Conservation (phyloP, 2,797 vertebrate species). For the Gallirallus australis region DNA sequence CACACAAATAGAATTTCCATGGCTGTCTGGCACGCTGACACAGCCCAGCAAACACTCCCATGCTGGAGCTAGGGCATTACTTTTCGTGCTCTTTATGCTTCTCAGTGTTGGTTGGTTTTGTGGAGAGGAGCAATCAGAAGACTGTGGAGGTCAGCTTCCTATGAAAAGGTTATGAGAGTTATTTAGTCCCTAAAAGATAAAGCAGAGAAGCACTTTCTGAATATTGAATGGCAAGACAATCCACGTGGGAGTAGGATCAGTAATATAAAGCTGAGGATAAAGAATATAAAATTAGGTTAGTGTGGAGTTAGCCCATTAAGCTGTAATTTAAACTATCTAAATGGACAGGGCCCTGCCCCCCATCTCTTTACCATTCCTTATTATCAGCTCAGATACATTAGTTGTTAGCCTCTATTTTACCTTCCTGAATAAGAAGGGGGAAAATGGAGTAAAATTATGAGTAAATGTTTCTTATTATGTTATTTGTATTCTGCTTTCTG, state of each 20-base stretch:
- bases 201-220: not conserved
- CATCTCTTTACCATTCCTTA: not conserved
- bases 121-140: not conserved
- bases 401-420: not conserved
- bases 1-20: not conserved
- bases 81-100: not conserved
- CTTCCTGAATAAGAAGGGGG: not conserved
- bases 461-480: not conserved
- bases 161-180: not conserved
- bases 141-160: not conserved
- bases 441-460: not conserved
- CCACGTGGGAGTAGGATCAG: not conserved
- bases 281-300: slow-evolving; percentile 25
- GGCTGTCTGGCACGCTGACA: not conserved
- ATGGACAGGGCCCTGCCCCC: not conserved
- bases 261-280: not conserved
- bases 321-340: slow-evolving; percentile 35
- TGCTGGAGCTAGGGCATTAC: not conserved
- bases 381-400: not conserved
- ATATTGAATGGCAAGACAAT: slow-evolving; percentile 5
- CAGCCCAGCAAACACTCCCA: not conserved
- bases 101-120: not conserved
- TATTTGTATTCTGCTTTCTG: slow-evolving; percentile 2
- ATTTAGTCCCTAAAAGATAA: not conserved
- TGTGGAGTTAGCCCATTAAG: slow-evolving; percentile 3